These are phyloP conservation scores for Sialis fuliginosa DNA, from an alignment of 2,888 invertebrate genomes.

Conservation along the genomic window DNA sequence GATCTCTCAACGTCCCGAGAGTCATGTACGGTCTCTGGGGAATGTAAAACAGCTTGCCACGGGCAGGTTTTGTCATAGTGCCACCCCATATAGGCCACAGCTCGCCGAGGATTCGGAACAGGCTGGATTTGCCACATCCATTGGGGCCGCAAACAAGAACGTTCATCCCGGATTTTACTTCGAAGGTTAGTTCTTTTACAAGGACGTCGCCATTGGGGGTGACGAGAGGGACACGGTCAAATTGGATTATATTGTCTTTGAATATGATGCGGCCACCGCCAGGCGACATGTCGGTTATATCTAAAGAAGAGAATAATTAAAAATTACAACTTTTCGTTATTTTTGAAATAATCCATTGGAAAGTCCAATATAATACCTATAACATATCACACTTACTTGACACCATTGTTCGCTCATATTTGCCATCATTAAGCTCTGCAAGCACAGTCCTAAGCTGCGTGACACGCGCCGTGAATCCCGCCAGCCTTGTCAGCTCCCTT, in stretches of 20 bases:
- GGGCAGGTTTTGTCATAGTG: slow-evolving; percentile 82
- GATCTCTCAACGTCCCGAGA: slow-evolving; percentile 77
- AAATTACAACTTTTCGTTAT: slow-evolving; percentile 8
- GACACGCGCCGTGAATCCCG: slow-evolving; percentile 87
- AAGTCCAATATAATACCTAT: too few species aligned
- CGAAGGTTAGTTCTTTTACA: slow-evolving; percentile 73
- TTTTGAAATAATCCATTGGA: too few species aligned
- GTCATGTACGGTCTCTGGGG: slow-evolving; percentile 98
- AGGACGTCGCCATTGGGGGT: slow-evolving; percentile 96
- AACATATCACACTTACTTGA: slow-evolving; percentile 20
- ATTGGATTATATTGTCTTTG: slow-evolving; percentile 76
- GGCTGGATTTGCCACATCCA: slow-evolving; percentile 93
- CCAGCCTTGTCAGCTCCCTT: slow-evolving; percentile 80
- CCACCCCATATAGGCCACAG: slow-evolving; percentile 96
- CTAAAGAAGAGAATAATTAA: too few species aligned
- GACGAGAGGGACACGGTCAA: slow-evolving; percentile 84
- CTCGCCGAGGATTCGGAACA: slow-evolving; percentile 92
- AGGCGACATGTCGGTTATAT: slow-evolving; percentile 24
- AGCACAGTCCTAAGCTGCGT: slow-evolving; percentile 77
- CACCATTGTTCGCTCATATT: slow-evolving; percentile 50
- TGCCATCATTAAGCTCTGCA: slow-evolving; percentile 62
- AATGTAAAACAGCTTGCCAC: slow-evolving; percentile 91
- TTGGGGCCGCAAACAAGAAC: slow-evolving; percentile 98
- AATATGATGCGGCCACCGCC: slow-evolving; percentile 66
- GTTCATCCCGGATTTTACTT: slow-evolving; percentile 84